A percentile compares a stretch with the other conserved stretches of the same genome.
phyloP scores from a whole-genome alignment of 2,113 vertebrate genomes.

The Phalacrocorax brasilianus region DNA sequence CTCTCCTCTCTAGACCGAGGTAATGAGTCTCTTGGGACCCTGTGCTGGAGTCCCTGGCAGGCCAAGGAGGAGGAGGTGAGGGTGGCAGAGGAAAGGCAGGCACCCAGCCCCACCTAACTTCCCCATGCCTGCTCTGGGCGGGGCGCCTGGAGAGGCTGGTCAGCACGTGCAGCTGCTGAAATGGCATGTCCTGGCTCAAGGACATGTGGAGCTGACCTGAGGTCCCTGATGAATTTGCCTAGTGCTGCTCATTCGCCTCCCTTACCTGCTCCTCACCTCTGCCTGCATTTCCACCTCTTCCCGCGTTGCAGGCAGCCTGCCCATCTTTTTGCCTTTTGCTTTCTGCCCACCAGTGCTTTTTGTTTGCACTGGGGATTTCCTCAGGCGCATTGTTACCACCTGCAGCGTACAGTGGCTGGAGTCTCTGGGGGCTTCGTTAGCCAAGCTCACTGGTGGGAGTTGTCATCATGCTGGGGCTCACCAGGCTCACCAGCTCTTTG shows the following conservation, averaged over 20 bases:
- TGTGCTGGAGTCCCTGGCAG: fast-evolving
- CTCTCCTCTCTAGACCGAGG: neutral
- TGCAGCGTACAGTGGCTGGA: neutral
- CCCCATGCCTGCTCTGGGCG: neutral
- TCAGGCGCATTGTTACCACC: neutral
- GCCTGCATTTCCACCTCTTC: neutral
- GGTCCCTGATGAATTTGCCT: neutral
- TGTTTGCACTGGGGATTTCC: constrained; percentile 1
- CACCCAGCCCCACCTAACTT: fast-evolving
- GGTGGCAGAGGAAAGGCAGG: neutral
- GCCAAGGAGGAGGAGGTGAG: neutral
- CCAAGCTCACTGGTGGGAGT: fast-evolving
- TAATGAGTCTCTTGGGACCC: constrained; percentile 1
- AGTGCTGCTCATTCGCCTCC: fast-evolving
- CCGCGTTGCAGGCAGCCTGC: neutral
- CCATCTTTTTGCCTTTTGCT: neutral
- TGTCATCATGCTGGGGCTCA: fast-evolving
- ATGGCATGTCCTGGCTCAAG: fast-evolving
- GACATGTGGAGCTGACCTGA: neutral
- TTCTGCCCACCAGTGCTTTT: neutral
- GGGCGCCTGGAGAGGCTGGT: fast-evolving
- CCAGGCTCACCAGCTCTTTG: neutral
- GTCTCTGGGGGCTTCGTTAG: constrained; percentile 17
- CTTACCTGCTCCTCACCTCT: neutral
- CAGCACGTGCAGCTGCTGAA: neutral